Evolutionary conservation across 2,888 invertebrate genomes (phyloP).

Genomic region (Xestia rhomboidea): DNA sequence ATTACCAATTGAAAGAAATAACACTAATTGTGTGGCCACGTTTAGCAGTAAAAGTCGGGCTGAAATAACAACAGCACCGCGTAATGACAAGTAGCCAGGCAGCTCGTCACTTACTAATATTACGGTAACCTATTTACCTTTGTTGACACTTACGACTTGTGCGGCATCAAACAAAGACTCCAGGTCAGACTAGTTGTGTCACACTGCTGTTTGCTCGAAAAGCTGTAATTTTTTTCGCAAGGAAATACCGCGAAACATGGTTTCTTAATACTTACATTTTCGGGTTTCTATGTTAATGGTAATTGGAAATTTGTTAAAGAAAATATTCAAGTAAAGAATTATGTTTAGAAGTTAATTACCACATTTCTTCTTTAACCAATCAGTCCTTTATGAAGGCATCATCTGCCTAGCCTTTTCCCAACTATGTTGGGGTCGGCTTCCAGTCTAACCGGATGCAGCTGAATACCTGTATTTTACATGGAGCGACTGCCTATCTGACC

Average conservation of each 20-base stretch:
- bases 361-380: not conserved
- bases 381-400: not conserved
- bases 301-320: not conserved
- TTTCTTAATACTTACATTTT: not conserved
- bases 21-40: slow-evolving; percentile 51
- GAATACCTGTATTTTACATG: no score
- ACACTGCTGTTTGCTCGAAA: not conserved
- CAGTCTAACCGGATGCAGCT: no score
- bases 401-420: no score
- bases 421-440: no score
- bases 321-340: not conserved
- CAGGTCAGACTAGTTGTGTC: not conserved
- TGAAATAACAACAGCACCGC: slow-evolving; percentile 15
- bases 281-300: not conserved
- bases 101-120: slow-evolving; percentile 27
- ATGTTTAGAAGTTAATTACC: not conserved
- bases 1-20: slow-evolving; percentile 22
- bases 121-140: slow-evolving; percentile 35
- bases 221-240: no score
- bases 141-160: slow-evolving; percentile 34
- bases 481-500: no score
- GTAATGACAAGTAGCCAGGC: slow-evolving; percentile 14
- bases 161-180: slow-evolving; percentile 15
- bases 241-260: no score
- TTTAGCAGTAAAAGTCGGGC: slow-evolving; percentile 46